Evolutionary conservation across 2,888 invertebrate genomes (phyloP), one percentile per base, ranked within the genome.

Genomic region (Ophion costatus): DNA sequence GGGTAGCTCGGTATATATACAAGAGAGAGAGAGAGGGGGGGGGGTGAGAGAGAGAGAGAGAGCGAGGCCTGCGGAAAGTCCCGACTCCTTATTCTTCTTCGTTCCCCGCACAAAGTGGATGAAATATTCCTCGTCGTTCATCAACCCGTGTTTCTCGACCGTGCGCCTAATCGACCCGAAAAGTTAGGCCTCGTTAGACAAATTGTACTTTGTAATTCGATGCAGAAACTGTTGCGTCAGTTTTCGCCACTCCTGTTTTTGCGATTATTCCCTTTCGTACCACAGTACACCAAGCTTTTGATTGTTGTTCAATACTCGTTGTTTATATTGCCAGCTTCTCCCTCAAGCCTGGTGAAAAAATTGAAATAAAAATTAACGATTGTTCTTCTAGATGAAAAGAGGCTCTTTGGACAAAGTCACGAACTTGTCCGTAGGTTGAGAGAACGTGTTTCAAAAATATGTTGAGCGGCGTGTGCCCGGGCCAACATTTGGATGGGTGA

Each of bases 91-190:
- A 51, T 45, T 61, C 63, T 71, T 33, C 76, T 64, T 67, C 42
- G 77, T 75, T 82, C 61, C 33, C 59, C 38, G 70, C 71, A 45
- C 42, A 76, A 45, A 71, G 73, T 71, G 71, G 81, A 84, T 84
- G 76, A 76, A 86, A 86, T 80, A 82, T 86, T 82, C 80, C 76
- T 76, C 71, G 33, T 71, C 51, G 45, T 51, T 64, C 75, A 82
- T 86, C 82, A 82, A 76, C 63, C 69, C 61, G 78, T 84, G 84
- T 84, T 81, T 66, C 29, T 69, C 81, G 70, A 61, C 84, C 20
- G 74, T 57, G 84, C 77, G 79, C 84, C 84, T 84, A 79, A 71
- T 82, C 71, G 61, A 22, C 57, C 63, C 33, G 57, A 81, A 69
- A 81, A 74, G 67, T 80, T 75, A 70, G 61, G 69, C 63, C 75